Evolutionary conservation across 2,888 invertebrate genomes (phyloP).

Genomic region (Drosophila multiciliata): DNA sequence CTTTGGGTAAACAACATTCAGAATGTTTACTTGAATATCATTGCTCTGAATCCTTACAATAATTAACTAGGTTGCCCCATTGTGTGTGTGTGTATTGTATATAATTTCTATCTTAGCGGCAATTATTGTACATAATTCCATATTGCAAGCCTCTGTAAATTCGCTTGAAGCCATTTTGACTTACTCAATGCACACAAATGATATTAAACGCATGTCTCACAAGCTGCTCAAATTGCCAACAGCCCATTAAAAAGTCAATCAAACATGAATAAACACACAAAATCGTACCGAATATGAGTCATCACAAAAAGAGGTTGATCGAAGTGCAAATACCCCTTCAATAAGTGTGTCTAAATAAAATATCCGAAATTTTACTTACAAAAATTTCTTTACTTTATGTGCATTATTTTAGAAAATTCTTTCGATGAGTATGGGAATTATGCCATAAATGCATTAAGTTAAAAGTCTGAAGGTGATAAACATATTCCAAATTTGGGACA

Average conservation of each 20-base stretch:
- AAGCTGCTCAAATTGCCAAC: constrained; percentile 31
- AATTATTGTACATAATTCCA: constrained; percentile 32
- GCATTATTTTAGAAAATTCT: not conserved
- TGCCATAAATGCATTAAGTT: not conserved
- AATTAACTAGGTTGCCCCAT: constrained; percentile 35
- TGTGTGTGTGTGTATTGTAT: not conserved
- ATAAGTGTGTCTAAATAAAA: not conserved
- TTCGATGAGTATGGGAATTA: not conserved
- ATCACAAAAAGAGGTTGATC: not conserved
- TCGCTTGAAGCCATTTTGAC: constrained; percentile 36
- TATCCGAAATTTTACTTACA: not conserved
- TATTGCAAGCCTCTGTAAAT: constrained; percentile 38
- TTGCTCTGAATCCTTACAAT: constrained; percentile 9
- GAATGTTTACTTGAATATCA: constrained; percentile 22
- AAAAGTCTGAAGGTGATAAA: not conserved
- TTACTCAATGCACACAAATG: constrained; percentile 15
- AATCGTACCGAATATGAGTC: constrained; percentile 1
- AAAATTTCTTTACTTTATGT: not conserved
- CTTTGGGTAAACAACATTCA: constrained; percentile 20
- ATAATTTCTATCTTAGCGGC: constrained; percentile 18
- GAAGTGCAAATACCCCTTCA: not conserved
- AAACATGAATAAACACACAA: constrained; percentile 39
- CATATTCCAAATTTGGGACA: constrained; percentile 12
- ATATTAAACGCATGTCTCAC: constrained; percentile 20
- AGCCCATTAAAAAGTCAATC: constrained; percentile 69